These are phyloP conservation scores for Manacus vitellinus DNA, from an alignment of 2,113 vertebrate genomes.

Conservation along the genomic window DNA sequence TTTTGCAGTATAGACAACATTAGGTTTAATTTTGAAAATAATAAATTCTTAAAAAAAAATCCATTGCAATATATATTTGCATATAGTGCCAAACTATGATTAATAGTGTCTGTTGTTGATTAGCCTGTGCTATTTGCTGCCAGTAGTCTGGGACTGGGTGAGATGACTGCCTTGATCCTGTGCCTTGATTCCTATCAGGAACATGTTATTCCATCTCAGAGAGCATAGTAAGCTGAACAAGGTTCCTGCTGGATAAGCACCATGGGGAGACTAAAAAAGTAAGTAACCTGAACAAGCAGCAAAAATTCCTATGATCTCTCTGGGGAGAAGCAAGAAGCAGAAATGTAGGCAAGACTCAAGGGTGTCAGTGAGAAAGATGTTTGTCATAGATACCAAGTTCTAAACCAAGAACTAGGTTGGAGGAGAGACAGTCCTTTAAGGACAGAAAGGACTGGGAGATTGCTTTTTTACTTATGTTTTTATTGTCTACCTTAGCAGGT, in stretches of 20 bases:
- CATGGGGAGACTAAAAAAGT: not conserved
- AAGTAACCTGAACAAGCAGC: not conserved
- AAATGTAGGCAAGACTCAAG: not conserved
- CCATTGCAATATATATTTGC: not conserved
- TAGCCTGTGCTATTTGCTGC: not conserved
- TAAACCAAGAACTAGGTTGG: not conserved
- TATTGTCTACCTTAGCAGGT: not conserved
- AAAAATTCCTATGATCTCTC: not conserved
- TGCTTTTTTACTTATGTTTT: not conserved
- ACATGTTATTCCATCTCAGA: not conserved
- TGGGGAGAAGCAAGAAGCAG: not conserved
- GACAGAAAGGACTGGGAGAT: not conserved
- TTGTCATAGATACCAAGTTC: not conserved
- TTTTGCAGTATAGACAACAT: not conserved
- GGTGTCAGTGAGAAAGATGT: not conserved
- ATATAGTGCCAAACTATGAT: not conserved
- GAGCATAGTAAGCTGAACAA: not conserved
- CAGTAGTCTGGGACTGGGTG: not conserved
- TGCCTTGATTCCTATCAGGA: not conserved
- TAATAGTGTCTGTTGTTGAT: not conserved
- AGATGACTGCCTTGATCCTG: not conserved
- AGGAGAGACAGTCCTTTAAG: not conserved
- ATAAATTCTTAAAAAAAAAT: not conserved
- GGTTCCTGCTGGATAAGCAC: not conserved
- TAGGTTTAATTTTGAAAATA: not conserved